phyloP scores from a whole-genome alignment of 1,140 invertebrate species.

The Ericerus pela region DNA sequence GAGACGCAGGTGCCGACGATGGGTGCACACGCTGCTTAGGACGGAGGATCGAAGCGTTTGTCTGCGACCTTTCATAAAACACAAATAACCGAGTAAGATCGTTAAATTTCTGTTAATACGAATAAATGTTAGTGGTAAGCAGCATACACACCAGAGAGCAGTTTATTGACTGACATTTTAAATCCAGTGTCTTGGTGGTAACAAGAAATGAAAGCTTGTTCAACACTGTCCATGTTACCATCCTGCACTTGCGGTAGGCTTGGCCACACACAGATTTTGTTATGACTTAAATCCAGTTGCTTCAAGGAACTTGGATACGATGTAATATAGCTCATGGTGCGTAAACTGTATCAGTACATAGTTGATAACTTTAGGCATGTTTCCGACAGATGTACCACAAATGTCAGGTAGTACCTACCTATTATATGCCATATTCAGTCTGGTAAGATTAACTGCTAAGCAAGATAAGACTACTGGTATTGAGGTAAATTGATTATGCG shows the following conservation, averaged over 20 bases:
- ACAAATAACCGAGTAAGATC: too few relatives aligned
- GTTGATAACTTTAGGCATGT: neutral
- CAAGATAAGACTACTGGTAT: conserved; percentile 81
- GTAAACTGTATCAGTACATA: conserved; percentile 23
- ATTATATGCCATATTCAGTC: conserved; percentile 86
- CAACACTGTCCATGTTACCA: conserved; percentile 13
- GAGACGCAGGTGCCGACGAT: conserved; percentile 62
- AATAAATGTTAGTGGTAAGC: too few relatives aligned
- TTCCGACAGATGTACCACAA: neutral
- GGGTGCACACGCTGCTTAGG: conserved; percentile 63
- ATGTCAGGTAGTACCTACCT: conserved; percentile 25
- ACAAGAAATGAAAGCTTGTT: conserved; percentile 16
- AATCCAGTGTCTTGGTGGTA: conserved; percentile 16
- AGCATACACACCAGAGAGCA: neutral
- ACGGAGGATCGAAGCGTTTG: conserved; percentile 52
- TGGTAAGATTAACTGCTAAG: conserved; percentile 64
- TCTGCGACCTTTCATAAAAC: too few relatives aligned
- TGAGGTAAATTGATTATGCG: conserved; percentile 76
- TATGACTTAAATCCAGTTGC: conserved; percentile 84
- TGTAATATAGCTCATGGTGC: conserved; percentile 67
- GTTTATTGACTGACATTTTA: conserved; percentile 2
- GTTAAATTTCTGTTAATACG: too few relatives aligned
- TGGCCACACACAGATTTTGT: conserved; percentile 77
- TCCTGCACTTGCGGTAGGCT: conserved; percentile 49
- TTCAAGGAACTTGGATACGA: conserved; percentile 76